Conservation (phyloP, 2,888 invertebrate genomes). For the Hetaerina titia region DNA sequence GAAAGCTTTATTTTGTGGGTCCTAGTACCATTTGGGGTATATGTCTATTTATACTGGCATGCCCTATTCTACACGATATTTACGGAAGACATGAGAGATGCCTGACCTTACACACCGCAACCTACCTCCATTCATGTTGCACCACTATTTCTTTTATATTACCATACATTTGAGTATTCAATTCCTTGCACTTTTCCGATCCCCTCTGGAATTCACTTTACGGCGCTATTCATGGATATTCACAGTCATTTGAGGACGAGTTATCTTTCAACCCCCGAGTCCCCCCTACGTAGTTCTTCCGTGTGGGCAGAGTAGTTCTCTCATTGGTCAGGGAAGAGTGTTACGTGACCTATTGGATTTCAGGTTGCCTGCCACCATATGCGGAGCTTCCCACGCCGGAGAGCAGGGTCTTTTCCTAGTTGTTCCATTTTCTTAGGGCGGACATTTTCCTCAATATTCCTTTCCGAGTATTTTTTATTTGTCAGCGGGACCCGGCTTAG, state of each 20-base stretch:
- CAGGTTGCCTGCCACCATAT: constrained; percentile 2
- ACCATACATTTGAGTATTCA: neutral
- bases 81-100: too few relatives aligned
- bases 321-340: neutral
- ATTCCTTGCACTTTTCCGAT: neutral
- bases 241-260: neutral
- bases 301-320: neutral
- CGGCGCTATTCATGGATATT: neutral
- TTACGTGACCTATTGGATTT: constrained; percentile 40
- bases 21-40: too few relatives aligned
- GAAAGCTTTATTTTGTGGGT: too few relatives aligned
- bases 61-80: too few relatives aligned
- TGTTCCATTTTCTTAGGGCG: neutral
- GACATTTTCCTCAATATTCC: neutral
- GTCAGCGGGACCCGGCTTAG: neutral
- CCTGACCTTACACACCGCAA: too few relatives aligned
- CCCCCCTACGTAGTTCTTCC: neutral
- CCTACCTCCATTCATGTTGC: neutral
- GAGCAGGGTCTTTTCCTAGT: neutral
- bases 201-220: neutral
- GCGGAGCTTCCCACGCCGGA: neutral
- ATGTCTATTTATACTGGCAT: too few relatives aligned
- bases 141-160: neutral
- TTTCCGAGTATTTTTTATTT: neutral
- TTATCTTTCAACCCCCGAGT: neutral